These are phyloP conservation scores for Platalea minor DNA, from an alignment of 2,797 vertebrate species.

Conservation along the genomic window DNA sequence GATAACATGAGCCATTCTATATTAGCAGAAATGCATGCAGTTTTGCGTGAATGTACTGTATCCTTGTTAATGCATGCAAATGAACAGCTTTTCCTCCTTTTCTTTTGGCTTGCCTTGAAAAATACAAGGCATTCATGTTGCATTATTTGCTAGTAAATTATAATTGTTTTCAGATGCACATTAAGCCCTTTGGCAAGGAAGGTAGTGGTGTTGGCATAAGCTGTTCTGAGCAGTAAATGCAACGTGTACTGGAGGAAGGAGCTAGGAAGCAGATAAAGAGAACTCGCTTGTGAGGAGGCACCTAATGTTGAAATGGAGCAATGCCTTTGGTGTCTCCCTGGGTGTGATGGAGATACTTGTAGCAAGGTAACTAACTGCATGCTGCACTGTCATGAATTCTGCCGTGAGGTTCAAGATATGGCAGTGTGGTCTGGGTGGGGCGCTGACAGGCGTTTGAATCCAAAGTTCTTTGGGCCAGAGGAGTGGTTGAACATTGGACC, in stretches of 20 bases:
- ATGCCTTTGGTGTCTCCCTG: neutral
- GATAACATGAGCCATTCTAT: neutral
- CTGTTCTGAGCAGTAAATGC: neutral
- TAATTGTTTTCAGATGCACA: slow-evolving; percentile 65
- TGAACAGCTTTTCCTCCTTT: neutral
- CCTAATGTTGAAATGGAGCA: neutral
- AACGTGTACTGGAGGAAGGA: neutral
- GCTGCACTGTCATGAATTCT: rapidly evolving
- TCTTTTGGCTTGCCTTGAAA: neutral
- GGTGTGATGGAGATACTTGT: neutral
- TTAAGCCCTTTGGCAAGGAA: slow-evolving; percentile 48
- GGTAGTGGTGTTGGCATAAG: slow-evolving; percentile 17
- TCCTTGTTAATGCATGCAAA: neutral
- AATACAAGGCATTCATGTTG: neutral
- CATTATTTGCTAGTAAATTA: slow-evolving; percentile 16
- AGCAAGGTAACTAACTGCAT: neutral
- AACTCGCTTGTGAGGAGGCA: neutral
- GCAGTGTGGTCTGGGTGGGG: neutral
- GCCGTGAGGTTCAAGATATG: rapidly evolving
- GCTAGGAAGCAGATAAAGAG: neutral
- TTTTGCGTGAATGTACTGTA: neutral
- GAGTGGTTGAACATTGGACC: neutral
- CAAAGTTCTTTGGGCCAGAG: neutral
- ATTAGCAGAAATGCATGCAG: neutral
- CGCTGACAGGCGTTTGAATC: rapidly evolving